Evolutionary conservation across 2,888 invertebrate genomes (phyloP), one percentile per base, ranked within the genome.

Genomic region (Nezara viridula): DNA sequence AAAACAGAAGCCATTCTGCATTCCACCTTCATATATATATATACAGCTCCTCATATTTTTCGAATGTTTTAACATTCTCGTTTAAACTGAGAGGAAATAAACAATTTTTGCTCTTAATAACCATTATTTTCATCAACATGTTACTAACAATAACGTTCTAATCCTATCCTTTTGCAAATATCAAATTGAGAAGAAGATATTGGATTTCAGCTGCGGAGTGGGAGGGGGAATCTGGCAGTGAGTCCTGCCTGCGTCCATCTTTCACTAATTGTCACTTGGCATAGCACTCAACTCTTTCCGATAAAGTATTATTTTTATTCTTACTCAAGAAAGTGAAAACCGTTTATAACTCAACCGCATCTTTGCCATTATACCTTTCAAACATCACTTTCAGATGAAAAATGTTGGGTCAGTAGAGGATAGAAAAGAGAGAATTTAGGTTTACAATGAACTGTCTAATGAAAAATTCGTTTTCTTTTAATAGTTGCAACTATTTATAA

Each of bases 211-310:
- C 5, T 6, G 6, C 12, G 12, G 24, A 81, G 40, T 81, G 81
- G 81, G 81, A 40, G 81, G 81, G 5, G 12, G 27, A 2, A 32
- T 44, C 81, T 81, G 81, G 81, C 81, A 81, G 81, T 77, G 77
- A 40, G 40, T 81, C 12, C 81, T 81, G 81, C 32, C 40, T n/a
- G 4, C 81, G 40, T 81, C 81, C 81, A 81, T 81, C 81, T 44
- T 81, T 81, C 81, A 81, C 81, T 81, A 81, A 81, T 81, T 81
- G 81, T 81, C 81, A 81, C 40, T 81, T 81, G 81, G 81, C 81
- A 81, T n/a, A 44, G 40, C 81, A 44, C 44, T 81, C 81, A 44
- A 81, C 81, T 81, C 81, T 44, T 81, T 81, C 81, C 81, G 44
- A 81, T 81, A 81, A 44, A 44, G 32, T 44, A 81, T 81, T 81